Percentiles rank a stretch among this genome's conserved stretches.
Evolutionary conservation across 2,797 vertebrate species (phyloP).

Genomic region (Decapterus maruadsi): DNA sequence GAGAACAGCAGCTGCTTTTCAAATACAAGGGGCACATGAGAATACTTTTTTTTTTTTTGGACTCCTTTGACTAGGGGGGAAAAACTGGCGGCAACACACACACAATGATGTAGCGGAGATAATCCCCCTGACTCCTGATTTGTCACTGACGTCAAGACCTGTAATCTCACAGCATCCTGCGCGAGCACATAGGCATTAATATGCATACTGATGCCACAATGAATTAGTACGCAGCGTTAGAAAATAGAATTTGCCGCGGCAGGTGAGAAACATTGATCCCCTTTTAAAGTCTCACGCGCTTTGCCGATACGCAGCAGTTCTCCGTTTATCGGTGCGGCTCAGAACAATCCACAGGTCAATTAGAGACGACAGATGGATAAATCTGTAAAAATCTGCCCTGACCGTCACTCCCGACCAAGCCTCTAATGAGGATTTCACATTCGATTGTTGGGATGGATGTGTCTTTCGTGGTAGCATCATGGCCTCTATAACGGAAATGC

Average conservation of each 20-base stretch:
- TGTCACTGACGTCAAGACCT: conserved; percentile 36
- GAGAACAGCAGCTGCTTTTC: conserved; percentile 38
- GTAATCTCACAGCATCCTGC: conserved; percentile 46
- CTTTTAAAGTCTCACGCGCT: conserved; percentile 20
- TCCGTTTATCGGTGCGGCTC: conserved; percentile 48
- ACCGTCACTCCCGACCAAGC: conserved; percentile 41
- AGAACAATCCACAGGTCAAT: conserved; percentile 61
- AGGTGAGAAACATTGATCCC: conserved; percentile 58
- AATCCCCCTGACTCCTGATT: conserved; percentile 42
- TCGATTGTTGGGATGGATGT: conserved; percentile 43
- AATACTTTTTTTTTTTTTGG: background rate
- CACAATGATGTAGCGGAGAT: conserved; percentile 7
- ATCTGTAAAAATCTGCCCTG: conserved; percentile 67
- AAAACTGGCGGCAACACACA: background rate
- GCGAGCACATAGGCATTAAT: conserved; percentile 31
- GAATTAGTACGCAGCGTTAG: conserved; percentile 45
- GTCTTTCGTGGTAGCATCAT: conserved; percentile 14
- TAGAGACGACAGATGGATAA: conserved; percentile 67
- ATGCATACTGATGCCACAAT: conserved; percentile 30
- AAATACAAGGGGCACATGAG: background rate
- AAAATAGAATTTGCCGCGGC: conserved; percentile 21
- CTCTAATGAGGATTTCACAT: conserved; percentile 55
- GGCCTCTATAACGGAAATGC: conserved; percentile 29
- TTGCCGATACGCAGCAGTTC: conserved; percentile 21
- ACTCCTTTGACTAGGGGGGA: conserved; percentile 31